A percentile compares a stretch with the other conserved stretches of the same genome.
Conservation (phyloP, 2,888 invertebrate species). For the Aelia acuminata region DNA sequence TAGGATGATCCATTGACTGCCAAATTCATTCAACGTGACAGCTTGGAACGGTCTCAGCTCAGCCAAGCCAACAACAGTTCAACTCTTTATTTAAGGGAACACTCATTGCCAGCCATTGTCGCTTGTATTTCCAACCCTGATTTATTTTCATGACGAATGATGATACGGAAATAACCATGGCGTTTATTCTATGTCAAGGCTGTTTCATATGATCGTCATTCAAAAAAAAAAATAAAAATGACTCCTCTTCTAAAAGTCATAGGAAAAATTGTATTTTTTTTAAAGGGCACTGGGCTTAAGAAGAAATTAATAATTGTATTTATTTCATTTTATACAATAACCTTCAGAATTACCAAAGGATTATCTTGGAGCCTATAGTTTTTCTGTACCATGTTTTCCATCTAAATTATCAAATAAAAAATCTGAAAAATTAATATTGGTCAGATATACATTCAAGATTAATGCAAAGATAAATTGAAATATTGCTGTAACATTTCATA, state of each 20-base stretch:
- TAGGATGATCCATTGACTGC: background rate
- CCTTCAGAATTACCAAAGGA: too few species aligned
- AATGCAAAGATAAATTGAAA: too few species aligned
- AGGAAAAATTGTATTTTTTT: background rate
- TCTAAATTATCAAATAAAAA: too few species aligned
- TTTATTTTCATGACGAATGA: conserved; percentile 20
- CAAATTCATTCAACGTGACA: background rate
- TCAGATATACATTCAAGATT: too few species aligned
- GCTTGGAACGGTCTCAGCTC: background rate
- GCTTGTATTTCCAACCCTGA: background rate
- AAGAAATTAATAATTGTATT: too few species aligned
- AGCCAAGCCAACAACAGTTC: background rate
- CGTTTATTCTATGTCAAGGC: background rate
- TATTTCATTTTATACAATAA: too few species aligned
- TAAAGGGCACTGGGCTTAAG: background rate
- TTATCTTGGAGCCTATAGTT: too few species aligned
- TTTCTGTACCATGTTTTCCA: too few species aligned
- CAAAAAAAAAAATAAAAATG: too few species aligned
- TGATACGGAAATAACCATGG: background rate
- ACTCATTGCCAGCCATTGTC: conserved; percentile 15
- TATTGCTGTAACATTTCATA: too few species aligned
- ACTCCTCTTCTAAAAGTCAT: background rate
- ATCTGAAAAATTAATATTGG: too few species aligned
- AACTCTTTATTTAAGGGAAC: background rate
- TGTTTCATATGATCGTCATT: background rate